Percentiles rank a stretch among this genome's conserved stretches.
These are phyloP conservation scores for Platygyra sinensis DNA, from an alignment of 64 coral and sea anemone species.

Conservation along the genomic window DNA sequence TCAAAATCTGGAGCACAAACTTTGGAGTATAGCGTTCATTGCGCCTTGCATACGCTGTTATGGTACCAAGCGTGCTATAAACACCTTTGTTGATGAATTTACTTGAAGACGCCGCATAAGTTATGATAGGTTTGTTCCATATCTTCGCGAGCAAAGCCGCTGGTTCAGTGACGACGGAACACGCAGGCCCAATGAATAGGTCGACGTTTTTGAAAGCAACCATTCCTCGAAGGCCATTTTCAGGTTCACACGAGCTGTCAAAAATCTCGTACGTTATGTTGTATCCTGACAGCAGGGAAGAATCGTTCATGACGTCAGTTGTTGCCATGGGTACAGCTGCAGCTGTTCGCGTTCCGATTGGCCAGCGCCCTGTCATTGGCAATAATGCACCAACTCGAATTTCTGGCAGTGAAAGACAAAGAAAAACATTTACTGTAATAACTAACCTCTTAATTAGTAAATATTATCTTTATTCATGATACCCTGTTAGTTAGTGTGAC, in stretches of 20 bases:
- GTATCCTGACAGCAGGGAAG: constrained; percentile 17
- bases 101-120: constrained; percentile 65
- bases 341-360: constrained; percentile 68
- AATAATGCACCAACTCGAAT: constrained; percentile 60
- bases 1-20: constrained; percentile 48
- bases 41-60: constrained; percentile 70
- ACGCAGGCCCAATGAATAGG: constrained; percentile 66
- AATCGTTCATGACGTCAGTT: constrained; percentile 37
- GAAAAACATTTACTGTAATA: background rate
- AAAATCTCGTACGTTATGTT: constrained; percentile 66
- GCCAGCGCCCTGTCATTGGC: constrained; percentile 66
- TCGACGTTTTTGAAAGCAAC: constrained; percentile 18
- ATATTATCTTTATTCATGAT: too few species aligned
- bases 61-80: constrained; percentile 55
- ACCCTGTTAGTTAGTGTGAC: background rate
- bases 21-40: constrained; percentile 50
- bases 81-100: constrained; percentile 60
- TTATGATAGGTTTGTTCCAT: constrained; percentile 72
- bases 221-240: constrained; percentile 65
- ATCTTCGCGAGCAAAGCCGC: constrained; percentile 64
- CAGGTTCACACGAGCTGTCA: constrained; percentile 56
- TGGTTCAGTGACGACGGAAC: constrained; percentile 54
- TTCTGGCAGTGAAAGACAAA: constrained; percentile 20
- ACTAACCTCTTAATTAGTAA: too few species aligned
- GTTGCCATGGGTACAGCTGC: constrained; percentile 64